A percentile compares a stretch with the other conserved stretches of the same genome.
These are phyloP conservation scores for Pollicipes pollicipes DNA, from an alignment of 1,140 invertebrate species.

Conservation along the genomic window DNA sequence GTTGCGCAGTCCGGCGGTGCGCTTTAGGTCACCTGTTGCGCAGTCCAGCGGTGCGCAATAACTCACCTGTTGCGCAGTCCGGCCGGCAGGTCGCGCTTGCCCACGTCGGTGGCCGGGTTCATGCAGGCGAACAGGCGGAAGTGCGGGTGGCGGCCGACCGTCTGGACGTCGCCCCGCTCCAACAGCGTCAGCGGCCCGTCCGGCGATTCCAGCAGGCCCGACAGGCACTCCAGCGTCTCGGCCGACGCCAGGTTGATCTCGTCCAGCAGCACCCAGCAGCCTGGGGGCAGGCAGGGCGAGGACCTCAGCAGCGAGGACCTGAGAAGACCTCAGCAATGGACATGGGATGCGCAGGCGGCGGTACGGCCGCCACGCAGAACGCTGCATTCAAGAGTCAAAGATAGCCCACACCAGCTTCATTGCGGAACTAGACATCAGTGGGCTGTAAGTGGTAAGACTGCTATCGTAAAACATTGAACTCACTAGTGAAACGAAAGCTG, in stretches of 20 bases:
- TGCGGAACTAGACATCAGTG: no score
- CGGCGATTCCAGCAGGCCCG: constrained; percentile 69
- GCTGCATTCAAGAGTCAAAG: no score
- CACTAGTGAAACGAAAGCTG: no score
- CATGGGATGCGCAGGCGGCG: no score
- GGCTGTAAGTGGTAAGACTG: no score
- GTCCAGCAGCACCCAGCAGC: constrained; percentile 87
- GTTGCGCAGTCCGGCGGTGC: no score
- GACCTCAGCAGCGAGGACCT: background rate
- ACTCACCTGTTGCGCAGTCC: constrained; percentile 82
- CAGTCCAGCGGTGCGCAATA: no score
- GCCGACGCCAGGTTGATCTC: constrained; percentile 94
- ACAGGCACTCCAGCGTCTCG: constrained; percentile 88
- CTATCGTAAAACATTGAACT: no score
- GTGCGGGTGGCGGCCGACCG: constrained; percentile 60
- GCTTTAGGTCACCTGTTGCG: no score
- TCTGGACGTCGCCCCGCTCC: constrained; percentile 65
- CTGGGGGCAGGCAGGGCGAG: constrained; percentile 17
- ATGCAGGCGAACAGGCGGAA: constrained; percentile 97
- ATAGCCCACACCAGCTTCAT: no score
- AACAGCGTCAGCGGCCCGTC: constrained; percentile 58
- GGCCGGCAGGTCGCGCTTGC: constrained; percentile 84
- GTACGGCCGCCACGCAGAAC: no score
- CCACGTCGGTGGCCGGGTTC: constrained; percentile 99
- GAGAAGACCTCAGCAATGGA: constrained; percentile 6